These are phyloP conservation scores for Oreocharis arfaki DNA, from an alignment of 2,113 vertebrate genomes.

Conservation along the genomic window DNA sequence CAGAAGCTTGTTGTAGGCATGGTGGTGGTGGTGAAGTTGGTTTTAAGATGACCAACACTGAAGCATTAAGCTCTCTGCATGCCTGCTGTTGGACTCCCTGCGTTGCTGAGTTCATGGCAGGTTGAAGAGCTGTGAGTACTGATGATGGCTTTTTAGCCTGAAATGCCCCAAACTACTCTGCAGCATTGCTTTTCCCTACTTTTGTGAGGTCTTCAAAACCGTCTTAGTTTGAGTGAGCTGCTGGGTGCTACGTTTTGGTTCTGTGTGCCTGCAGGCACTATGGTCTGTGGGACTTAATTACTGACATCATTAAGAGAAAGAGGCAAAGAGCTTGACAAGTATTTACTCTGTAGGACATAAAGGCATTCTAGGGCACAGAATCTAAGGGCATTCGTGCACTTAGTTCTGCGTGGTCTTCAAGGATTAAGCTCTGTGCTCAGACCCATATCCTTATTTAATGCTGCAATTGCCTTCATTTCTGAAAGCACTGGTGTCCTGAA, in stretches of 20 bases:
- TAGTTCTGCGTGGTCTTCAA: not conserved
- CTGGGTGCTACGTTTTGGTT: not conserved
- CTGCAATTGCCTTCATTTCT: not conserved
- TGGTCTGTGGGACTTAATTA: not conserved
- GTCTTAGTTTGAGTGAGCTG: not conserved
- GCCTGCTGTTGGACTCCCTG: accelerated
- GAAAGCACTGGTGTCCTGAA: not conserved
- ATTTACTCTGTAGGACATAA: not conserved
- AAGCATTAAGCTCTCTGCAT: not conserved
- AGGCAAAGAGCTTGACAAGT: not conserved
- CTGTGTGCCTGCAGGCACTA: not conserved
- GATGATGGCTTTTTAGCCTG: not conserved
- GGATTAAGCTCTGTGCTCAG: not conserved
- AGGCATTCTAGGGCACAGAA: not conserved
- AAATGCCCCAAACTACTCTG: not conserved
- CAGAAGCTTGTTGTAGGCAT: not conserved
- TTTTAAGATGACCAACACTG: not conserved
- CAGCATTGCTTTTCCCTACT: not conserved
- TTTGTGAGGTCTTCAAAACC: not conserved
- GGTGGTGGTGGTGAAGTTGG: not conserved
- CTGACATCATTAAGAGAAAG: not conserved
- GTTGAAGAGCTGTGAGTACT: not conserved
- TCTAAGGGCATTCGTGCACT: not conserved
- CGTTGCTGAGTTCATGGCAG: accelerated
- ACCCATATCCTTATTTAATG: not conserved